Conservation (phyloP, 2,113 vertebrate species). For the Odobenus rosmarus region DNA sequence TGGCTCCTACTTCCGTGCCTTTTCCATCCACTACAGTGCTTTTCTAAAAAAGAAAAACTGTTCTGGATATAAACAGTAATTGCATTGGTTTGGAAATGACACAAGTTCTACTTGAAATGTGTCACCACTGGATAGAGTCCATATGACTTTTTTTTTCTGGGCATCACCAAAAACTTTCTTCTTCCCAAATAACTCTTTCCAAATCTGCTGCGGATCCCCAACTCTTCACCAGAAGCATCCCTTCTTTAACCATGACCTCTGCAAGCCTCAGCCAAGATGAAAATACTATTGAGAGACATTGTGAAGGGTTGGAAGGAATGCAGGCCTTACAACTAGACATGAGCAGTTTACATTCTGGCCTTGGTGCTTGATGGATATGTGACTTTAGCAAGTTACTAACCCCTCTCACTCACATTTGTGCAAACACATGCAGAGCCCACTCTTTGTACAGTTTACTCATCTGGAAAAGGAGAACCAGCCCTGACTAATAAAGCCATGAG, state of each 20-base stretch:
- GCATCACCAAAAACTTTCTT: not conserved
- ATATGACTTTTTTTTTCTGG: not conserved
- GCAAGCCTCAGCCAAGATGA: not conserved
- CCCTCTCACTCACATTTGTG: not conserved
- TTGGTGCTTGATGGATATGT: not conserved
- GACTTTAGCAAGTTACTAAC: not conserved
- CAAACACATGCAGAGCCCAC: not conserved
- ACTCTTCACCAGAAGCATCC: not conserved
- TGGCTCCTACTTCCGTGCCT: not conserved
- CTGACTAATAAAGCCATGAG: not conserved
- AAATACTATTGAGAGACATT: not conserved
- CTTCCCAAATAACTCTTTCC: not conserved
- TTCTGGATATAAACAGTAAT: not conserved
- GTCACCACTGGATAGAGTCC: not conserved
- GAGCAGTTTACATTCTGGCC: not conserved
- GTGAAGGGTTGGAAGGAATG: fast-evolving
- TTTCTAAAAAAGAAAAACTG: not conserved
- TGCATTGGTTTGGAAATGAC: not conserved
- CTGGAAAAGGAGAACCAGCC: not conserved
- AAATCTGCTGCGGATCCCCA: not conserved
- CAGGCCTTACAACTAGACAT: not conserved
- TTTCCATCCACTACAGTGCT: not conserved
- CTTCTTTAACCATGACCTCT: not conserved
- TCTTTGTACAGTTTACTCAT: not conserved
- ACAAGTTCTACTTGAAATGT: not conserved